These are phyloP conservation scores for Gastracanthus pulcherrimus DNA, from an alignment of 2,888 invertebrate species.

Conservation along the genomic window DNA sequence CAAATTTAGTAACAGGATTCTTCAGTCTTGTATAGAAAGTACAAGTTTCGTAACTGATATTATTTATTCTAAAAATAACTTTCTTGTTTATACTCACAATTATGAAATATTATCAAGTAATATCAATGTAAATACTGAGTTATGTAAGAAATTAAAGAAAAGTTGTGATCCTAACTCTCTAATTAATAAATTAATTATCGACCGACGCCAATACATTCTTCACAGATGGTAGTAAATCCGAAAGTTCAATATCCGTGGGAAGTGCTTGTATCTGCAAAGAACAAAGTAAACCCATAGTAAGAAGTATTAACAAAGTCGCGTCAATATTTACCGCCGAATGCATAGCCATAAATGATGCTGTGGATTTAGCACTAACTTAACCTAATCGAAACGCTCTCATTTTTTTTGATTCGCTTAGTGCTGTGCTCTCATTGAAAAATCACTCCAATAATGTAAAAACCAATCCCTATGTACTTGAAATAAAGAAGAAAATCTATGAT, in stretches of 20 bases:
- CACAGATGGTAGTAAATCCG: background rate
- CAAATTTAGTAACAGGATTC: too few species aligned
- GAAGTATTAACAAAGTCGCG: background rate
- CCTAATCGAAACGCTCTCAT: background rate
- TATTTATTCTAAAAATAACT: too few species aligned
- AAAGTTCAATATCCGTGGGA: background rate
- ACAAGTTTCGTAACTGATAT: too few species aligned
- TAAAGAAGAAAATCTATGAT: background rate
- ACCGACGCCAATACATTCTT: background rate
- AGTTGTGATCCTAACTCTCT: too few species aligned
- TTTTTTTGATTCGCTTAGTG: slow-evolving; percentile 18
- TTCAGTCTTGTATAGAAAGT: too few species aligned
- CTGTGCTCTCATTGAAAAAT: background rate
- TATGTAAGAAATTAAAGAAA: too few species aligned
- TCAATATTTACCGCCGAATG: slow-evolving; percentile 1
- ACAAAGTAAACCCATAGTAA: background rate
- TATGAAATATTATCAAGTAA: too few species aligned
- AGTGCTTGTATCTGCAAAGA: background rate
- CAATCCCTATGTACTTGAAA: background rate
- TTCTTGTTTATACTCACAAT: too few species aligned
- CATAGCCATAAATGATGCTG: background rate
- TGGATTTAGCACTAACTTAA: background rate
- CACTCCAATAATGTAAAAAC: background rate
- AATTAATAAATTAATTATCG: too few species aligned
- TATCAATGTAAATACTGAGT: too few species aligned